These are phyloP conservation scores for Scortum barcoo DNA, from an alignment of 2,113 vertebrate genomes.

Conservation along the genomic window DNA sequence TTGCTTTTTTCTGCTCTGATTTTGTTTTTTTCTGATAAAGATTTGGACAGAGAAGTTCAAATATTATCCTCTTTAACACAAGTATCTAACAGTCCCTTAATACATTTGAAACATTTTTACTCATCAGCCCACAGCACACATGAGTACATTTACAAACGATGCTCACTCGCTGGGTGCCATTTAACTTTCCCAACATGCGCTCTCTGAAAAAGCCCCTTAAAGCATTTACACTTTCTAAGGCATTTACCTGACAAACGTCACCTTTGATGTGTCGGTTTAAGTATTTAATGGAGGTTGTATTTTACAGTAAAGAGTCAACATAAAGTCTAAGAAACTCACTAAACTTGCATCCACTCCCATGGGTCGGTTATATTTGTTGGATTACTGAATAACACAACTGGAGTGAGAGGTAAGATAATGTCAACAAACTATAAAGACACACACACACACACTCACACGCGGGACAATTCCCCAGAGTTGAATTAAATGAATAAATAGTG, in stretches of 20 bases:
- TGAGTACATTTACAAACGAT: conserved; percentile 11
- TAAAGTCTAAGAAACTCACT: conserved; percentile 3
- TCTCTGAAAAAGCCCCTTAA: background rate
- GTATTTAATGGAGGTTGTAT: background rate
- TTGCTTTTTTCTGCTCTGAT: conserved; percentile 15
- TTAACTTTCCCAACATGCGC: background rate
- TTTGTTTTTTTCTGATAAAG: background rate
- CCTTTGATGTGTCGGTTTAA: background rate
- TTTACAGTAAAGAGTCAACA: background rate
- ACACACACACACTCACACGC: background rate
- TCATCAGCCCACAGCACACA: background rate
- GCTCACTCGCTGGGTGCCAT: background rate
- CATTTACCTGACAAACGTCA: background rate
- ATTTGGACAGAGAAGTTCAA: background rate
- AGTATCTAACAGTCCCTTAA: background rate
- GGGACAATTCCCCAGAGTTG: conserved; percentile 2
- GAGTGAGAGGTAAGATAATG: background rate
- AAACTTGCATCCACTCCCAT: background rate
- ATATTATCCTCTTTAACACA: background rate
- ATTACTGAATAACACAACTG: background rate
- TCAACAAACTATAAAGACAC: background rate
- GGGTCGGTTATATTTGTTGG: too few species aligned
- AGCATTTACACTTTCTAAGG: background rate
- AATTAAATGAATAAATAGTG: conserved; percentile 4
- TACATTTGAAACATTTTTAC: background rate